Conservation (phyloP, 2,888 invertebrate species). For the Harpalus rufipes region DNA sequence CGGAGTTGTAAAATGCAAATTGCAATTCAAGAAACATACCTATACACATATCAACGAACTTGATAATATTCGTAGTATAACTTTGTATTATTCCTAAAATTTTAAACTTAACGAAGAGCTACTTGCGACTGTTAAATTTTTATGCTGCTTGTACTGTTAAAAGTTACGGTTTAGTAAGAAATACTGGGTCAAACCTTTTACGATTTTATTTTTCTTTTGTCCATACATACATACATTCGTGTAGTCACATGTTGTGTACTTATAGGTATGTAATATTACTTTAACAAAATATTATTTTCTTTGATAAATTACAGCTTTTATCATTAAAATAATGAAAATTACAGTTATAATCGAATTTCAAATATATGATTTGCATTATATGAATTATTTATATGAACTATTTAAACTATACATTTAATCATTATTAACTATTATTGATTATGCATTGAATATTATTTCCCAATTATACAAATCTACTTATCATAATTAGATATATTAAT, state of each 20-base stretch:
- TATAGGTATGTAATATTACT: too few species aligned
- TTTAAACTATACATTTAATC: background rate
- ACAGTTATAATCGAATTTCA: too few species aligned
- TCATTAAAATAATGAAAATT: too few species aligned
- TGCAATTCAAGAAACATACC: too few species aligned
- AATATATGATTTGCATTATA: too few species aligned
- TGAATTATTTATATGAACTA: too few species aligned
- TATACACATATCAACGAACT: background rate
- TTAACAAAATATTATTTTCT: too few species aligned
- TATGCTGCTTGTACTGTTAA: background rate
- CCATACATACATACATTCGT: background rate
- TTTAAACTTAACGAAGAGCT: background rate
- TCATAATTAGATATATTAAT: conserved; percentile 1
- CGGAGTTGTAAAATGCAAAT: too few species aligned
- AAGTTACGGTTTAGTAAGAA: background rate
- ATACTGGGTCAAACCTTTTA: conserved; percentile 1
- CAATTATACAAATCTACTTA: background rate
- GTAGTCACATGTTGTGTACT: background rate
- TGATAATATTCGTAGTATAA: background rate
- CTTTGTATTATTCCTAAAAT: background rate
- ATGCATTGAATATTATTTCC: background rate
- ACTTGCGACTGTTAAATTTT: background rate
- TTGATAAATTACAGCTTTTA: too few species aligned
- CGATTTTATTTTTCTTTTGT: background rate
- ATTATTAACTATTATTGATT: conserved; percentile 1